Percentiles rank a stretch among this genome's conserved stretches.
Conservation (phyloP, 2,888 invertebrate species). For the Trachelus troglodyta region DNA sequence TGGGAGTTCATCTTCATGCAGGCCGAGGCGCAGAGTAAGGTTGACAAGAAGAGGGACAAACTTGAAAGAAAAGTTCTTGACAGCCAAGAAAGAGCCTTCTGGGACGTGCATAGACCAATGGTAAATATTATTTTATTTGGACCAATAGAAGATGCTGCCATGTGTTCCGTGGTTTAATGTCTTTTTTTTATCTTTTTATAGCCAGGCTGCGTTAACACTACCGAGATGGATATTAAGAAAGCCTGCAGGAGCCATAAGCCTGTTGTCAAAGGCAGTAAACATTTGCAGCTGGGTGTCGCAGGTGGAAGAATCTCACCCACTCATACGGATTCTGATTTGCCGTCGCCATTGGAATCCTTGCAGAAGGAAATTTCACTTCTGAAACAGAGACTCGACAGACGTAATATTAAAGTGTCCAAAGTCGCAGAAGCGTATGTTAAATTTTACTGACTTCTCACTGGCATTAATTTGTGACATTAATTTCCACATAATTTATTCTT, state of each 20-base stretch:
- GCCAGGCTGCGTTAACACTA: slow-evolving; percentile 99
- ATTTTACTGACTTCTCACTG: not conserved
- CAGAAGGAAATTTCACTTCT: slow-evolving; percentile 80
- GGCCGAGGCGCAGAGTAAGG: slow-evolving; percentile 91
- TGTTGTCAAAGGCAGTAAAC: slow-evolving; percentile 61
- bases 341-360: slow-evolving; percentile 72
- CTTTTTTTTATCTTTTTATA: slow-evolving; percentile 60
- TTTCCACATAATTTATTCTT: slow-evolving; percentile 24
- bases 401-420: slow-evolving; percentile 92
- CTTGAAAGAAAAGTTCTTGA: slow-evolving; percentile 97
- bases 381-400: slow-evolving; percentile 82
- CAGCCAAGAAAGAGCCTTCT: slow-evolving; percentile 98
- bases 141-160: not conserved
- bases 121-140: slow-evolving; percentile 67
- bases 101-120: slow-evolving; percentile 99
- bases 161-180: not conserved
- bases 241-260: slow-evolving; percentile 77
- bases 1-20: slow-evolving; percentile 99
- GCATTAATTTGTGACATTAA: slow-evolving; percentile 5
- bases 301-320: slow-evolving; percentile 72
- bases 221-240: slow-evolving; percentile 98
- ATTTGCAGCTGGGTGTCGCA: slow-evolving; percentile 65
- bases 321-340: slow-evolving; percentile 66
- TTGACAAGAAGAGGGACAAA: slow-evolving; percentile 98
- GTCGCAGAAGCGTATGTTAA: slow-evolving; percentile 90